Evolutionary conservation across 30 jellyfish, hydroid and myxozoan species (phyloP), one percentile per base, ranked within the genome.

Genomic region (Catostylus mosaicus): DNA sequence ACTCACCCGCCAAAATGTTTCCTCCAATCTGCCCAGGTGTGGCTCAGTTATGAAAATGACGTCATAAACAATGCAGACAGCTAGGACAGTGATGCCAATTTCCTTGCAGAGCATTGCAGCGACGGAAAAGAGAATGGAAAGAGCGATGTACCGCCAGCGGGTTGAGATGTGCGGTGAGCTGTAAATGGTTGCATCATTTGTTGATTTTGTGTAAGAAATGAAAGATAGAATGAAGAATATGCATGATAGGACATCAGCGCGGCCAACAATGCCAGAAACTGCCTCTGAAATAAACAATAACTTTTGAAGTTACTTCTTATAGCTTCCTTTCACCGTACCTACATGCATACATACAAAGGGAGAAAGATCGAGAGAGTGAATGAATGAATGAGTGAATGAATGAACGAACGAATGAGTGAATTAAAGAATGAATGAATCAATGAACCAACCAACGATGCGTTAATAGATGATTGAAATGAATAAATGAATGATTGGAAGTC

Each of bases 261-360:
- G 96, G 45, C 99, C 99, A 30, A 93, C 99, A 16, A 93, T 54
- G 57, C 99, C 97, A 36, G 99, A 89, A 14, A 93, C 99, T 9
- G 99, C 99, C 91, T 93, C 99, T 93, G 76, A 30, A 61, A 78
- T 0, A 43, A 32, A 40, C 22, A n/a, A n/a, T n/a, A n/a, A n/a
- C n/a, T n/a, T n/a, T n/a, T n/a, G 81, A 2, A 33, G 14, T 52
- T 14, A 35, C 32, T 7, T 2, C 4, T 30, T 30, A 35, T 19
- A 31, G 24, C 30, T 7, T 31, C 8, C 23, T 22, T 30, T 6
- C 12, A 38, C 73, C 22, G 36, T 7, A 68, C 66, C 36, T 30
- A 38, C 27, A 60, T 60, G 12, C 20, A 10, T 46, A 60, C n/a
- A n/a, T n/a, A n/a, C n/a, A n/a, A n/a, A n/a, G n/a, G n/a, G n/a